phyloP scores from a whole-genome alignment of 2,888 invertebrate species.

The Dysmachus trigonus region DNA sequence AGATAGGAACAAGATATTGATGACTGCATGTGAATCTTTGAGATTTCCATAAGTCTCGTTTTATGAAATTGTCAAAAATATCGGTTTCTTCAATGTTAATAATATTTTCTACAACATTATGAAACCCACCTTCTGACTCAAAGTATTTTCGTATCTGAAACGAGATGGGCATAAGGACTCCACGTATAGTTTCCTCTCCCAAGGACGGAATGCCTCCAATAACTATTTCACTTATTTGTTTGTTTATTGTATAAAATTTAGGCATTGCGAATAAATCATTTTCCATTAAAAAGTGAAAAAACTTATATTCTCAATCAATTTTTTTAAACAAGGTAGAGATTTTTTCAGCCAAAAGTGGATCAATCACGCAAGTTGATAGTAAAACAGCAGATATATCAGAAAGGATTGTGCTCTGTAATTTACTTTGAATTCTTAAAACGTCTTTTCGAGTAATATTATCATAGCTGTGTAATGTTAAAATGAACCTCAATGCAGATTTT shows the following conservation, averaged over 20 bases:
- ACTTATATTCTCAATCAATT: not conserved
- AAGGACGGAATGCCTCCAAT: not conserved
- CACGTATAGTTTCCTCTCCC: not conserved
- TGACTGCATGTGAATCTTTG: not conserved
- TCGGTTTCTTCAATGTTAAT: not conserved
- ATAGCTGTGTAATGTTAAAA: no score
- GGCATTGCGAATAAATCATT: not conserved
- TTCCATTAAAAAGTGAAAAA: slow-evolving; percentile 1
- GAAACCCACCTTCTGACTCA: not conserved
- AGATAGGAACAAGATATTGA: slow-evolving; percentile 6
- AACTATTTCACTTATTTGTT: not conserved
- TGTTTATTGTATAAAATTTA: not conserved
- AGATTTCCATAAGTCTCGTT: not conserved
- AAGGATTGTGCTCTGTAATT: no score
- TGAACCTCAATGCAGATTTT: no score
- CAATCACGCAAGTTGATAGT: not conserved
- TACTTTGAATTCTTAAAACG: no score
- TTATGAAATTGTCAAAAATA: not conserved
- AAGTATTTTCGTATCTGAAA: slow-evolving; percentile 32
- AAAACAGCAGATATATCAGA: no score
- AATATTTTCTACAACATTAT: not conserved
- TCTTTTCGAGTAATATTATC: no score
- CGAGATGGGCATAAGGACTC: slow-evolving; percentile 3
- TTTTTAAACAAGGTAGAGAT: not conserved
- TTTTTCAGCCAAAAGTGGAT: not conserved